A percentile compares a stretch with the other conserved stretches of the same genome.
Conservation (phyloP, 2,113 vertebrate species). For the Taxidea taxus region DNA sequence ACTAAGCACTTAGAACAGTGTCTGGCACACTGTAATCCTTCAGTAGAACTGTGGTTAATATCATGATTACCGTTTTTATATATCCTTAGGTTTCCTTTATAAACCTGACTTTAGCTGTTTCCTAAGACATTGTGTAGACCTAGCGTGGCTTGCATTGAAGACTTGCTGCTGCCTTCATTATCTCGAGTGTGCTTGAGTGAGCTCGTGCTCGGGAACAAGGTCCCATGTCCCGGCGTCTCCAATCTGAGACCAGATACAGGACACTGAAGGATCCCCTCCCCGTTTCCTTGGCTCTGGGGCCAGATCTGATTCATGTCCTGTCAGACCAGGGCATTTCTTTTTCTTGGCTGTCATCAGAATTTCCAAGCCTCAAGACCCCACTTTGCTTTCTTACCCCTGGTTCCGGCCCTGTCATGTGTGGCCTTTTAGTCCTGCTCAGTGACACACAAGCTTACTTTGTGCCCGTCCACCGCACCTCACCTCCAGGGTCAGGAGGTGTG, state of each 20-base stretch:
- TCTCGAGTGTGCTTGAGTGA: background rate
- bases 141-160: rapidly evolving
- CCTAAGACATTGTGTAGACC: rapidly evolving
- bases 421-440: background rate
- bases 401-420: background rate
- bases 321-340: background rate
- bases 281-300: background rate
- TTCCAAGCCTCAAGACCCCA: background rate
- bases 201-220: too few species aligned
- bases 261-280: background rate
- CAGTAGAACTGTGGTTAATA: background rate
- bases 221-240: rapidly evolving
- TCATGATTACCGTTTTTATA: background rate
- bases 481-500: background rate
- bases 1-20: too few species aligned
- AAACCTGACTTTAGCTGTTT: background rate
- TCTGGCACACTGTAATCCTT: background rate
- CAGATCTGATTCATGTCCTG: background rate
- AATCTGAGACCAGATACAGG: background rate
- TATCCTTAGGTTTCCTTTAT: background rate
- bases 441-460: background rate
- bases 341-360: background rate
- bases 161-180: background rate
- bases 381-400: background rate
- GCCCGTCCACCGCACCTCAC: background rate